A percentile compares a stretch with the other conserved stretches of the same genome.
Conservation (phyloP, 2,888 invertebrate species). For the Anodontia alba region DNA sequence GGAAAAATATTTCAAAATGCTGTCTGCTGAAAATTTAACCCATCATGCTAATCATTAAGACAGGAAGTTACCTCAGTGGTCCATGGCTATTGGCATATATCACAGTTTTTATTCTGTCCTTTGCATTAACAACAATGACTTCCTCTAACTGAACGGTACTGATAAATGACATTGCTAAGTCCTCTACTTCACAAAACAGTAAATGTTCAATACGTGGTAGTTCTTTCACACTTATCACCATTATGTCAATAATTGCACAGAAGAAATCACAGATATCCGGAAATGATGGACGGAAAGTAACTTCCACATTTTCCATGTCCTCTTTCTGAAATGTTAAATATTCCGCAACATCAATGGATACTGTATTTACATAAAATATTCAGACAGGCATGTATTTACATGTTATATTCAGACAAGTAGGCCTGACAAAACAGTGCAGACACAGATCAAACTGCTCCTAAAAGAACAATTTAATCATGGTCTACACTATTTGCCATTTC, state of each 20-base stretch:
- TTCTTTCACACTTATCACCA: constrained; percentile 78
- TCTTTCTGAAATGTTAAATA: constrained; percentile 66
- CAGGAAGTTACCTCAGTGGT: constrained; percentile 78
- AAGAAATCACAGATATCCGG: constrained; percentile 77
- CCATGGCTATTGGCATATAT: constrained; percentile 81
- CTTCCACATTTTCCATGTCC: constrained; percentile 69
- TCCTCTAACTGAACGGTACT: constrained; percentile 77
- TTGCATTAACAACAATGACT: constrained; percentile 76
- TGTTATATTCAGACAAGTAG: too few species aligned
- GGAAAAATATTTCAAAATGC: too few species aligned
- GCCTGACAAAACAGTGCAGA: too few species aligned
- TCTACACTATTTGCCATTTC: too few species aligned
- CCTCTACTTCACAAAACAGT: constrained; percentile 80
- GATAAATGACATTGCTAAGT: constrained; percentile 69
- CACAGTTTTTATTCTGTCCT: constrained; percentile 74
- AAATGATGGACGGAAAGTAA: constrained; percentile 77
- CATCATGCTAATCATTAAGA: too few species aligned
- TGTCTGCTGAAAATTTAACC: too few species aligned
- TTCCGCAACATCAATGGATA: too few species aligned
- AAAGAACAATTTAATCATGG: too few species aligned
- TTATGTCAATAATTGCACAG: constrained; percentile 79
- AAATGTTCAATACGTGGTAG: constrained; percentile 80
- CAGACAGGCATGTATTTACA: not conserved
- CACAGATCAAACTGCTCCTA: too few species aligned
- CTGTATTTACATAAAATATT: too few species aligned